phyloP scores from a whole-genome alignment of 2,797 vertebrate species.

The Triplophysa bombifrons region DNA sequence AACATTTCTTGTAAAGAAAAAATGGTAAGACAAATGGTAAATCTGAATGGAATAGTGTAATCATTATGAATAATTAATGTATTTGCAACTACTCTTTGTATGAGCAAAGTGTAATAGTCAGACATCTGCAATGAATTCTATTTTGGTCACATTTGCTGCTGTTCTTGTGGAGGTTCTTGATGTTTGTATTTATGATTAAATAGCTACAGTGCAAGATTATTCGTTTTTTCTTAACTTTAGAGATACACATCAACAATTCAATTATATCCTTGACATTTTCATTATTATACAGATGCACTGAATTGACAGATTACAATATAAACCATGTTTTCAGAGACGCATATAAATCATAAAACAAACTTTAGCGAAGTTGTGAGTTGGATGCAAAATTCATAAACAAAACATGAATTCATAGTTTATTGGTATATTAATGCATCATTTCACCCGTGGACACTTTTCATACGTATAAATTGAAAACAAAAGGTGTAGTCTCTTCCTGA shows the following conservation, averaged over 20 bases:
- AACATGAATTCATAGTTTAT: constrained; percentile 25
- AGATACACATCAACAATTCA: background rate
- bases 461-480: too few species aligned
- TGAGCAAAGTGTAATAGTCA: background rate
- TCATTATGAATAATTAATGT: constrained; percentile 18
- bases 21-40: constrained; percentile 9
- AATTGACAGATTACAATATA: background rate
- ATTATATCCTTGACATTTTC: constrained; percentile 1
- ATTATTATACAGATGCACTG: constrained; percentile 1
- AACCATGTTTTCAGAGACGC: background rate
- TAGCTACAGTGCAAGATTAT: background rate
- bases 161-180: constrained; percentile 1
- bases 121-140: constrained; percentile 21
- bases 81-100: background rate
- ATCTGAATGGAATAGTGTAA: constrained; percentile 23
- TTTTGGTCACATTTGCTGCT: constrained; percentile 30
- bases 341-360: background rate
- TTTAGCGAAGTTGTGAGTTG: background rate
- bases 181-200: constrained; percentile 7
- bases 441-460: background rate
- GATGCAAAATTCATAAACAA: background rate
- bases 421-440: background rate
- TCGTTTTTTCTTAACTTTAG: constrained; percentile 12
- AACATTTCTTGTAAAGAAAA: background rate
- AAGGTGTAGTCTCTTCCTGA: background rate